Evolutionary conservation across 2,113 vertebrate genomes (phyloP), one percentile per base, ranked within the genome.

Genomic region (Prochilodus magdalenae): DNA sequence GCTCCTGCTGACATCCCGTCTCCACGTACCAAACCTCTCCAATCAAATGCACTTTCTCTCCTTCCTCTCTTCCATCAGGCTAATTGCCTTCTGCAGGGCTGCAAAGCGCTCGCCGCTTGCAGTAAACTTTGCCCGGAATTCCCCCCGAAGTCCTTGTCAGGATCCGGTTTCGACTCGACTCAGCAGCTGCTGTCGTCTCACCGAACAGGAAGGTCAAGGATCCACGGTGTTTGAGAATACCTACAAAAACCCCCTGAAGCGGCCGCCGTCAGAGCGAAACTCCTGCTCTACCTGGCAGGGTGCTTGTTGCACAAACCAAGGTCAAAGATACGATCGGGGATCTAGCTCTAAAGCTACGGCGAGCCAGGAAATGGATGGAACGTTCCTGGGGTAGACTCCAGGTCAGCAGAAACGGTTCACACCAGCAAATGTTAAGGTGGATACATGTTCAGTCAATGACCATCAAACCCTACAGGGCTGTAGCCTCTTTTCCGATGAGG

Each of bases 281-380:
- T 82, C 69, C 73, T 69, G 63, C 51, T 66, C 65, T 69, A 66
- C 80, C 75, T 69, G 73, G 75, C 73, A 76, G 44, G 65, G 73
- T 71, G 80, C 65, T 75, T 47, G 63, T 24, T 70, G 51, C 63
- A 49, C 30, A 76, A 44, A 71, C 65, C 57, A 77, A 82, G 81
- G 81, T 57, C 74, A 82, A 49, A 57, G 40, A 60, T 82, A 29
- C 12, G 22, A 53, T 40, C 22, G 65, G 62, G 72, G 55, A 63
- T 73, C 40, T 16, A 62, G 1, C n/a, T 22, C 30, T 73, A 13
- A 49, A 69, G 73, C 65, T 55, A 20, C 22, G 33, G 30, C 24
- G 5, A 53, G 73, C 81, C 27, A 49, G 33, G 40, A 62, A 76
- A 76, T 49, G 33, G 51, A 53, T 60, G 33, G 3, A 70, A 51